Percentiles rank a stretch among this genome's conserved stretches.
phyloP scores from a whole-genome alignment of 2,888 invertebrate species.

The Dichetophora obliterata region DNA sequence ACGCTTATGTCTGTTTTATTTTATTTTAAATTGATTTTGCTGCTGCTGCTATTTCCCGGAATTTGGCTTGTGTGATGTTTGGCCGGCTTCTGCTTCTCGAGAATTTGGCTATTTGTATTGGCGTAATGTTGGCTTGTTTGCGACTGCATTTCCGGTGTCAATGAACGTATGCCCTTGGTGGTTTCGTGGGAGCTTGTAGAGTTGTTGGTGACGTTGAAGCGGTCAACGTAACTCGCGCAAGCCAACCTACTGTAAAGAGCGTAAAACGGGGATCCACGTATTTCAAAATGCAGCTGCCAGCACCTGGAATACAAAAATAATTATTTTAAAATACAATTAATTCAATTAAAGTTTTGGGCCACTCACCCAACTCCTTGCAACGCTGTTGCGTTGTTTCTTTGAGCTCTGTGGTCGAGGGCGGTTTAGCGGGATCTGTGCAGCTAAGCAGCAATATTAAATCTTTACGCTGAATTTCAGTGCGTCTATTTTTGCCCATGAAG shows the following conservation, averaged over 20 bases:
- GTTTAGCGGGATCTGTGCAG: conserved; percentile 83
- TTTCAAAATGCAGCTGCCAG: conserved; percentile 84
- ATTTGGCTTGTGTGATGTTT: no score
- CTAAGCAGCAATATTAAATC: conserved; percentile 85
- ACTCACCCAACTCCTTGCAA: conserved; percentile 79
- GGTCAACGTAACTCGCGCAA: conserved; percentile 44
- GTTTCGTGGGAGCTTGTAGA: no score
- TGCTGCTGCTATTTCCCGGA: no score
- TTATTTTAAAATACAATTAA: neutral
- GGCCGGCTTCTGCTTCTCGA: no score
- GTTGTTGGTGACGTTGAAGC: no score
- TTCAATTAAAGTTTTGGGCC: neutral
- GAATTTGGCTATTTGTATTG: no score
- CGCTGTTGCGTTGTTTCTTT: conserved; percentile 77
- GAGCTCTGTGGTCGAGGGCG: conserved; percentile 81
- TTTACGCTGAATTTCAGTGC: conserved; percentile 78
- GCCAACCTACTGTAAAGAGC: conserved; percentile 89
- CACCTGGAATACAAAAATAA: conserved; percentile 55
- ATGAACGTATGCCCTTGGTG: no score
- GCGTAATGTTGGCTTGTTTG: no score
- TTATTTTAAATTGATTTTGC: no score
- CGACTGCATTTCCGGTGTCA: no score
- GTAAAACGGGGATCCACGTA: conserved; percentile 73
- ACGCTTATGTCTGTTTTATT: no score
- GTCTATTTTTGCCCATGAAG: conserved; percentile 78